Conservation (phyloP, 2,888 invertebrate genomes). For the Limnephilus rhombicus region DNA sequence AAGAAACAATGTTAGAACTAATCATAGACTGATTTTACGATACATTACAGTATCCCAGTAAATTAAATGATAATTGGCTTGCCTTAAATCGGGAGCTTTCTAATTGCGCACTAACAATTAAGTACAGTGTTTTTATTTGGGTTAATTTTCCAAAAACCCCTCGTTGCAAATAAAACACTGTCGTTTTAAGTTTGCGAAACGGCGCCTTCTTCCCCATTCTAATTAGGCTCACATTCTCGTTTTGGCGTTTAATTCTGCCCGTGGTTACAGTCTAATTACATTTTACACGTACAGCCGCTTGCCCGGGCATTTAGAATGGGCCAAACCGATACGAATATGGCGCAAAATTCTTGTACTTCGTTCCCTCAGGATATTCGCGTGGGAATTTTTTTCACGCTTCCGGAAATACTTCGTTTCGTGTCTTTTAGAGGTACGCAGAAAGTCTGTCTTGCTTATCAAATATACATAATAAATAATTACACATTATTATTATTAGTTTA, state of each 20-base stretch:
- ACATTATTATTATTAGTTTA: no score
- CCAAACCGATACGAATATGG: conserved; percentile 28
- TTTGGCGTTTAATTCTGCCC: conserved; percentile 80
- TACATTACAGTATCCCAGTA: background rate
- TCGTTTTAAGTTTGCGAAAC: conserved; percentile 23
- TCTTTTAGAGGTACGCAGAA: background rate
- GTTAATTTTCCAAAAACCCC: conserved; percentile 9
- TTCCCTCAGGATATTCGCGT: background rate
- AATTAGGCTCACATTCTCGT: conserved; percentile 81
- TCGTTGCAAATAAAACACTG: conserved; percentile 11
- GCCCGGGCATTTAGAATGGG: conserved; percentile 52
- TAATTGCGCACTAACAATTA: background rate
- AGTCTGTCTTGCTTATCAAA: no score
- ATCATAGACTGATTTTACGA: no score
- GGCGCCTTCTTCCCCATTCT: conserved; percentile 73
- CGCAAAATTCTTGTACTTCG: background rate
- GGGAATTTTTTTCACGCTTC: background rate
- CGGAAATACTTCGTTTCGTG: background rate
- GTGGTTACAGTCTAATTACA: conserved; percentile 79
- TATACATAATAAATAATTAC: no score
- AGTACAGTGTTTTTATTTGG: background rate
- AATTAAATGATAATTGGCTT: background rate
- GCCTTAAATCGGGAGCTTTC: background rate
- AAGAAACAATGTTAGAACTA: no score
- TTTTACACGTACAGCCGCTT: conserved; percentile 73